Conservation (phyloP, 2,113 vertebrate genomes). For the Illadopsis cleaveri region DNA sequence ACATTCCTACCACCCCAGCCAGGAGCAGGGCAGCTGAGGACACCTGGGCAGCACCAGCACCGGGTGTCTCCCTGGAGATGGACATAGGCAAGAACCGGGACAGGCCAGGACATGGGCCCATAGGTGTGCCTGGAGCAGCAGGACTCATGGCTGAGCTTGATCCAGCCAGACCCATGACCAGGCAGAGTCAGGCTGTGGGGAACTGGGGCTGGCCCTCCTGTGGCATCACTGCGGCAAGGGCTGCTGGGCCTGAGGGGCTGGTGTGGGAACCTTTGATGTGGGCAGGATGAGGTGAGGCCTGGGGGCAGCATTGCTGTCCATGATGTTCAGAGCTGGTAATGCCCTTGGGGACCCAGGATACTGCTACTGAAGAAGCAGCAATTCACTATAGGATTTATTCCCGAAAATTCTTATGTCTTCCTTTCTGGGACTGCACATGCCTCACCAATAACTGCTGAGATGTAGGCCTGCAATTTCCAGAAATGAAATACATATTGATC, state of each 20-base stretch:
- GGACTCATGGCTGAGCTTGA: too few relatives aligned
- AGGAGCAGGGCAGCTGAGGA: neutral
- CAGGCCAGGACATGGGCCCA: neutral
- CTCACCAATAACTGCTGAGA: constrained; percentile 24
- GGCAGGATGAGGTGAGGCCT: neutral
- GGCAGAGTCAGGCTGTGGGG: neutral
- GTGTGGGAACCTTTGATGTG: neutral
- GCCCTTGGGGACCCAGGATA: neutral
- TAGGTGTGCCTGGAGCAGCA: neutral
- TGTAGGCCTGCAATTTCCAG: constrained; percentile 28
- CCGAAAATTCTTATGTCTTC: neutral
- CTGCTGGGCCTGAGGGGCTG: fast-evolving
- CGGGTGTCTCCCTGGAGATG: fast-evolving
- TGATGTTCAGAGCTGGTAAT: neutral
- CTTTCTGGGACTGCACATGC: neutral
- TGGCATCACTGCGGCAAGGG: fast-evolving
- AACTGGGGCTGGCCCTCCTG: neutral
- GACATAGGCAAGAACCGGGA: neutral
- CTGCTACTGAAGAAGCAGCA: neutral
- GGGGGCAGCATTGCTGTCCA: neutral
- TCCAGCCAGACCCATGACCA: neutral
- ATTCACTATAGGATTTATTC: neutral
- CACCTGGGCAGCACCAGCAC: neutral
- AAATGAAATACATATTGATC: constrained; percentile 60
- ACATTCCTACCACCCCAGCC: fast-evolving